Evolutionary conservation across 1,140 invertebrate genomes (phyloP).

Genomic region (Drosophila ananassae): DNA sequence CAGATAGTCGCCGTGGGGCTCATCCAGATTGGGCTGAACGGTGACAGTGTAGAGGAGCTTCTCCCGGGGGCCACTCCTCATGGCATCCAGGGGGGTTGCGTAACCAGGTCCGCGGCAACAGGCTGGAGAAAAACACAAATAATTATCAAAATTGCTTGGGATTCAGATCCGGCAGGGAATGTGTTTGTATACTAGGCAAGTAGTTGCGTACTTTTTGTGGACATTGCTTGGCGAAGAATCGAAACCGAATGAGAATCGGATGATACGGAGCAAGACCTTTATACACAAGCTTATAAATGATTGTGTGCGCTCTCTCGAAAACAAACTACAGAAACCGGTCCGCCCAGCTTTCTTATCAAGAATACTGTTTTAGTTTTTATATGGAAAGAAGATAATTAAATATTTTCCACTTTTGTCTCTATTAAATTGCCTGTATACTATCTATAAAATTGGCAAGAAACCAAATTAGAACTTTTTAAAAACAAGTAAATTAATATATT

Average conservation of each 20-base stretch:
- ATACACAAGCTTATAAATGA: constrained; percentile 25
- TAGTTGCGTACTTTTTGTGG: constrained; percentile 47
- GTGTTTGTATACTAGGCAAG: constrained; percentile 8
- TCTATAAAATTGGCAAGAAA: no score
- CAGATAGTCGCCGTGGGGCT: constrained; percentile 92
- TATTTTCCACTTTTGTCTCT: no score
- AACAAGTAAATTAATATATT: no score
- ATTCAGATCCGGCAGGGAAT: constrained; percentile 9
- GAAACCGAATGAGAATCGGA: constrained; percentile 27
- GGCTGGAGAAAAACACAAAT: constrained; percentile 31
- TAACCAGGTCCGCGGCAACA: constrained; percentile 89
- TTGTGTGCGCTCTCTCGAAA: neutral
- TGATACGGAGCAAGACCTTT: constrained; percentile 25
- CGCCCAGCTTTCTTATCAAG: constrained; percentile 26
- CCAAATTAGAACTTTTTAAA: no score
- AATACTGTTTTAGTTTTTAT: no score
- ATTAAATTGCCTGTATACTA: no score
- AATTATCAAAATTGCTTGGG: constrained; percentile 19
- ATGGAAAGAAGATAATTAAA: no score
- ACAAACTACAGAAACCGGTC: constrained; percentile 12
- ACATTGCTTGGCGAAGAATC: constrained; percentile 47
- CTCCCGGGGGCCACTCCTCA: constrained; percentile 91
- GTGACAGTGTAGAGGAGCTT: constrained; percentile 95
- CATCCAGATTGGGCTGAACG: constrained; percentile 88
- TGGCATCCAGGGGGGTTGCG: constrained; percentile 91